phyloP scores from a whole-genome alignment of 1,140 invertebrate species.

The Frieseomelitta varia region DNA sequence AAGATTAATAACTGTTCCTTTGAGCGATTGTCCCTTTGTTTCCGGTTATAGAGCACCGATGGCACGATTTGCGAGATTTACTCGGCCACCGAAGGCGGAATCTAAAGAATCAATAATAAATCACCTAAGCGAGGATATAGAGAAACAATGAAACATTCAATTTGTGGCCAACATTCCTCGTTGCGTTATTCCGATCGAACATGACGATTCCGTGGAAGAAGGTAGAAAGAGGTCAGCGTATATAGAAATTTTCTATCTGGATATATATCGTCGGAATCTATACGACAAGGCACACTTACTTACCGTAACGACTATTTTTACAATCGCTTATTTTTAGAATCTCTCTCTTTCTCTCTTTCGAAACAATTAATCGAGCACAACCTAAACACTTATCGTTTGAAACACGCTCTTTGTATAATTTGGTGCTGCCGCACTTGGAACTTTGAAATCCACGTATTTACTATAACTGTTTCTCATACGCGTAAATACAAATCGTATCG shows the following conservation, averaged over 20 bases:
- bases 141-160: conserved; percentile 24
- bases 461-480: too few species aligned
- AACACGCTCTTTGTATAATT: not conserved
- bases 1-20: not conserved
- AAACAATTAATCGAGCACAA: conserved; percentile 1
- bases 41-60: not conserved
- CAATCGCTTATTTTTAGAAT: not conserved
- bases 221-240: conserved; percentile 24
- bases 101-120: conserved; percentile 11
- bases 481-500: too few species aligned
- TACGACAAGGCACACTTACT: not conserved
- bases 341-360: too few species aligned
- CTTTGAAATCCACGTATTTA: too few species aligned
- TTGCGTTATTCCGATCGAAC: conserved; percentile 30
- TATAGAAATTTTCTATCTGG: conserved; percentile 27
- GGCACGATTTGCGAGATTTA: conserved; percentile 10
- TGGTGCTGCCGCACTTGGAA: not conserved
- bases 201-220: conserved; percentile 7
- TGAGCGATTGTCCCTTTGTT: not conserved
- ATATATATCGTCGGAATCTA: not conserved
- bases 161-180: not conserved
- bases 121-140: not conserved
- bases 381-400: not conserved
- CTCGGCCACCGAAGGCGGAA: not conserved
- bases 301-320: not conserved